These are phyloP conservation scores for Dyspetes luteomarginatus DNA, from an alignment of 2,888 invertebrate genomes.

Conservation along the genomic window DNA sequence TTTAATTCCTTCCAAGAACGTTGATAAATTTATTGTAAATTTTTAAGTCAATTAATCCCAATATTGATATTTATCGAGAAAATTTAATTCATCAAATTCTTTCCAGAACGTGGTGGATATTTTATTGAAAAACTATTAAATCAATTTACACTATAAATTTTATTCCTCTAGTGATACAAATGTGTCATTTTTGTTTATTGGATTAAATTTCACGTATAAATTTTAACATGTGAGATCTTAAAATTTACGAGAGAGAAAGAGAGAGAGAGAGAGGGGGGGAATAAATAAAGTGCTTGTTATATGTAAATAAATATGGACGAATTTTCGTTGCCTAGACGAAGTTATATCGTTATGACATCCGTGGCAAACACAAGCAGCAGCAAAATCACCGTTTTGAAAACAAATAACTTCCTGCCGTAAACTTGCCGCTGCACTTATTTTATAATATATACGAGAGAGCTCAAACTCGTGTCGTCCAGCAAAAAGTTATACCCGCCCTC, in stretches of 20 bases:
- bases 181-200: conserved; percentile 27
- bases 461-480: neutral
- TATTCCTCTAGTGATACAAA: too few species aligned
- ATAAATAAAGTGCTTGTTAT: conserved; percentile 30
- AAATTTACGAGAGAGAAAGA: conserved; percentile 35
- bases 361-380: conserved; percentile 51
- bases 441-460: conserved; percentile 33
- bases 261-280: too few species aligned
- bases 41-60: too few species aligned
- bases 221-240: conserved; percentile 20
- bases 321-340: conserved; percentile 55
- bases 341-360: conserved; percentile 69
- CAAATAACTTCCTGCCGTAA: conserved; percentile 61
- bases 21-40: neutral
- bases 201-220: conserved; percentile 11
- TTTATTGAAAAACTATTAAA: conserved; percentile 3
- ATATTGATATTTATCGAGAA: too few species aligned
- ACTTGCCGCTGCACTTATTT: conserved; percentile 60
- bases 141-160: conserved; percentile 5
- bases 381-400: conserved; percentile 46
- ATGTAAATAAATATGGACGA: conserved; percentile 58
- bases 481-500: too few species aligned
- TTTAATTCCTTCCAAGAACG: neutral
- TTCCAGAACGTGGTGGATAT: too few species aligned
- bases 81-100: too few species aligned